phyloP scores from a whole-genome alignment of 2,797 vertebrate genomes.

The Propithecus deckenii region DNA sequence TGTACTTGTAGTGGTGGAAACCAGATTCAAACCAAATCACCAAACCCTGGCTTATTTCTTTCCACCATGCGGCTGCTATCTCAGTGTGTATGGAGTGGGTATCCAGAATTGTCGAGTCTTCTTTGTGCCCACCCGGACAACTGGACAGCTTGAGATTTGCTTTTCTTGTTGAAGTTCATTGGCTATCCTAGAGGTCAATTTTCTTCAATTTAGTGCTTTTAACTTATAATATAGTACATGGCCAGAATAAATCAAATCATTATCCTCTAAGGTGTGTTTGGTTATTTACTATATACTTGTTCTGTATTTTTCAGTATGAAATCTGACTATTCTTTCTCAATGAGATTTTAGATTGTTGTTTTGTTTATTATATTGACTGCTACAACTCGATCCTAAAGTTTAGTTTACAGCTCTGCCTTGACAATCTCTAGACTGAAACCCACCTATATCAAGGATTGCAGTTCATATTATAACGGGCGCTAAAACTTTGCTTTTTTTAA shows the following conservation, averaged over 20 bases:
- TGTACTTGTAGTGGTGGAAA: neutral
- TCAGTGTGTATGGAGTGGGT: neutral
- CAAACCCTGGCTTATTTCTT: neutral
- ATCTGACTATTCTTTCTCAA: neutral
- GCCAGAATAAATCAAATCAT: neutral
- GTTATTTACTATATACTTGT: neutral
- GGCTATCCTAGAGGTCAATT: slow-evolving; percentile 44
- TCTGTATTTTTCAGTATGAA: neutral
- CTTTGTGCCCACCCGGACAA: neutral
- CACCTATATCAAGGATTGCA: neutral
- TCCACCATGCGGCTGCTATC: neutral
- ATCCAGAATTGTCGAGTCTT: neutral
- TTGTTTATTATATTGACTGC: neutral
- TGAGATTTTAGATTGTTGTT: neutral
- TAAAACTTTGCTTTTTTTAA: slow-evolving; percentile 19
- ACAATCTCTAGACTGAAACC: neutral
- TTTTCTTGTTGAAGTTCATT: slow-evolving; percentile 20
- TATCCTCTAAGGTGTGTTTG: neutral
- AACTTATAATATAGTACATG: neutral
- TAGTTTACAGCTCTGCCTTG: neutral
- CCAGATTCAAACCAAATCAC: neutral
- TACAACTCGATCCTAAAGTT: neutral
- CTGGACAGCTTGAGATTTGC: neutral
- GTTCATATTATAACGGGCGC: neutral
- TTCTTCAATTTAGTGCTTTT: neutral